phyloP scores from a whole-genome alignment of 2,888 invertebrate species.

The Amaurobius ferox region DNA sequence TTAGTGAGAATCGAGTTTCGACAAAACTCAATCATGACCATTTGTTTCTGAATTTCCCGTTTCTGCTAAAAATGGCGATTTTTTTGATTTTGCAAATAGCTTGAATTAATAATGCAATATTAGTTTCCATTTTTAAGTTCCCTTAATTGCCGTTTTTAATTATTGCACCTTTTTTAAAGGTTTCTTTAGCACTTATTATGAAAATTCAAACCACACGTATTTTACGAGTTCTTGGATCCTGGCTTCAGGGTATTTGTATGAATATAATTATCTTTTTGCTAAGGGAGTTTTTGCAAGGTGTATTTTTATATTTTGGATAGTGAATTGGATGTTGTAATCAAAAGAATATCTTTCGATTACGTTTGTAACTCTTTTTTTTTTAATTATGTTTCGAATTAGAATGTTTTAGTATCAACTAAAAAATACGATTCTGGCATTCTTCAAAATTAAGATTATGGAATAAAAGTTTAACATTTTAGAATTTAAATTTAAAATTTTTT shows the following conservation, averaged over 20 bases:
- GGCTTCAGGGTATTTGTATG: not conserved
- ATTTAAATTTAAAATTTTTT: not conserved
- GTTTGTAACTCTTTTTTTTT: not conserved
- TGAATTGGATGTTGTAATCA: not conserved
- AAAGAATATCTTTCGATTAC: not conserved
- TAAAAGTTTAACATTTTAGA: not conserved
- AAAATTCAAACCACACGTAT: not conserved
- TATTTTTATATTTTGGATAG: not conserved
- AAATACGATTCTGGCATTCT: not conserved
- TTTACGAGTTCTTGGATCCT: not conserved
- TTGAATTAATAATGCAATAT: conserved; percentile 9
- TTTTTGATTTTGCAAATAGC: conserved; percentile 6
- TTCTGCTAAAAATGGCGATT: not conserved
- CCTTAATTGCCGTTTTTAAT: conserved; percentile 6
- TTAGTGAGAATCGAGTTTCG: not conserved
- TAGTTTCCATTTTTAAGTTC: conserved; percentile 1
- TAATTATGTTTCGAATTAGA: conserved; percentile 7
- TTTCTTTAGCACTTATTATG: not conserved
- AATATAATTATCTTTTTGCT: conserved; percentile 7
- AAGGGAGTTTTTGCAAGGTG: not conserved
- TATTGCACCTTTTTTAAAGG: not conserved
- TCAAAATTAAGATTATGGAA: not conserved
- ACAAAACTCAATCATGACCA: not conserved
- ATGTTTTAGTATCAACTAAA: not conserved
- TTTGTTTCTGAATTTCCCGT: conserved; percentile 4